phyloP scores from a whole-genome alignment of 2,113 vertebrate genomes.

The Oxyura jamaicensis region DNA sequence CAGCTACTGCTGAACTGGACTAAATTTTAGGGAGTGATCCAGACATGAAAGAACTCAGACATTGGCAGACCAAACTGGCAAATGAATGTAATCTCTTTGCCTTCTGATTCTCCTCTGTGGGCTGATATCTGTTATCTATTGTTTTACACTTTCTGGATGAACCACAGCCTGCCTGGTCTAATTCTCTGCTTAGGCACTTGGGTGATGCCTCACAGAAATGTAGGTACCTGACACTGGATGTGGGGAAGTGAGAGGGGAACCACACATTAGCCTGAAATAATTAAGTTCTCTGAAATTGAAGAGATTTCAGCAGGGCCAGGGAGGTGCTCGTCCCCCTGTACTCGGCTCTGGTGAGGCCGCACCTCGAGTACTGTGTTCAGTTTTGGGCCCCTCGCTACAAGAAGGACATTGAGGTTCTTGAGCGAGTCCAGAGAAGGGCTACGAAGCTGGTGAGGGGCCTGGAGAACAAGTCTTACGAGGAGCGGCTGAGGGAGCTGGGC shows the following conservation, averaged over 20 bases:
- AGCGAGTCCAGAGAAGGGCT: no score
- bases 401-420: no score
- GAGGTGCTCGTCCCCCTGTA: no score
- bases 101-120: not conserved
- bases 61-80: not conserved
- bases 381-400: no score
- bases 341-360: no score
- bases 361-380: no score
- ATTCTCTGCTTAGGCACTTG: not conserved
- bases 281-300: not conserved
- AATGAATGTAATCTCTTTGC: not conserved
- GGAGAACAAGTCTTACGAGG: no score
- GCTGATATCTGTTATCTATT: not conserved
- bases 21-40: not conserved
- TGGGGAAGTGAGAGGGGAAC: fast-evolving
- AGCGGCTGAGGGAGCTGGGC: no score
- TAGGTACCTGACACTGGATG: not conserved
- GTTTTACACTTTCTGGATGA: not conserved
- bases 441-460: no score
- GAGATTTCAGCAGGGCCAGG: no score
- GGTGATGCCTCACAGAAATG: not conserved
- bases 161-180: not conserved
- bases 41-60: not conserved
- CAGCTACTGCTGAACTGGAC: not conserved
- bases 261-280: not conserved